Percentiles rank a stretch among this genome's conserved stretches.
Conservation (phyloP, 2,113 vertebrate species). For the Leucoraja erinaceus region DNA sequence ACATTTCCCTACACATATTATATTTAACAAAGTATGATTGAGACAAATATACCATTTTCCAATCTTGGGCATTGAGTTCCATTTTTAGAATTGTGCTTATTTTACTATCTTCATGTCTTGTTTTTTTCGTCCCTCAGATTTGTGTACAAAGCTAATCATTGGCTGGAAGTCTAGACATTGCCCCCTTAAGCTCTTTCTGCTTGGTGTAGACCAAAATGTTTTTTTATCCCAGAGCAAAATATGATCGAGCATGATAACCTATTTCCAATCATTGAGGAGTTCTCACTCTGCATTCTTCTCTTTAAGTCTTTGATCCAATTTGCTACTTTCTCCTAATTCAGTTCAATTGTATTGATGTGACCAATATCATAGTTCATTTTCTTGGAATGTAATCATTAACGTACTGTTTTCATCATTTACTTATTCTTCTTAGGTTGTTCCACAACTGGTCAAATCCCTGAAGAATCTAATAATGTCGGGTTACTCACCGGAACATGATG, state of each 20-base stretch:
- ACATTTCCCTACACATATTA: not conserved
- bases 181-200: not conserved
- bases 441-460: conserved; percentile 73
- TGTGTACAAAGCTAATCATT: not conserved
- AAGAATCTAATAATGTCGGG: conserved; percentile 69
- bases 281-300: not conserved
- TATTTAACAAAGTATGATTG: not conserved
- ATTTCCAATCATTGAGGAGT: not conserved
- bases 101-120: not conserved
- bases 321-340: not conserved
- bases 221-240: not conserved
- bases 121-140: not conserved
- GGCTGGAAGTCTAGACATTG: not conserved
- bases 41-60: not conserved
- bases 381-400: not conserved
- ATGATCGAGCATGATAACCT: not conserved
- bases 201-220: not conserved
- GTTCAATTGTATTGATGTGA: not conserved
- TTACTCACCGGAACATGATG: conserved; percentile 73
- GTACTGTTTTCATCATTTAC: not conserved
- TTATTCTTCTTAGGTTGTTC: conserved; percentile 59
- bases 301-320: not conserved
- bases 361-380: not conserved
- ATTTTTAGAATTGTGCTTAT: not conserved
- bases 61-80: not conserved